Percentiles rank a stretch among this genome's conserved stretches.
These are phyloP conservation scores for Triops longicaudatus DNA, from an alignment of 1,140 invertebrate species.

Conservation along the genomic window DNA sequence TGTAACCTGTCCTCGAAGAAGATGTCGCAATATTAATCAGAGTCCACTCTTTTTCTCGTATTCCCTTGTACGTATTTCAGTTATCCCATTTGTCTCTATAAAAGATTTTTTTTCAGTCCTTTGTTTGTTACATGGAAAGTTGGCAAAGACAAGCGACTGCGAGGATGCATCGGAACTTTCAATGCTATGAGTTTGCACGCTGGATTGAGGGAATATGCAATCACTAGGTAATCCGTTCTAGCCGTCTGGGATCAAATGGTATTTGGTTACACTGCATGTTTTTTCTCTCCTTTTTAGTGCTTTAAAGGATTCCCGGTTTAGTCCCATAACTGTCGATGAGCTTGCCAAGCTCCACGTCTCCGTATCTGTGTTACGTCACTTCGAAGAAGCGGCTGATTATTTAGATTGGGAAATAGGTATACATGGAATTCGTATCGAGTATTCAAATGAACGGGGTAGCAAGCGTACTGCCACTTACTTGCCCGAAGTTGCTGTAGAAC, in stretches of 20 bases:
- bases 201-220: conserved; percentile 90
- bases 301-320: conserved; percentile 55
- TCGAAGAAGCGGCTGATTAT: conserved; percentile 91
- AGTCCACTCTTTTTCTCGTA: conserved; percentile 6
- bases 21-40: no score
- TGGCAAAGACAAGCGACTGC: conserved; percentile 78
- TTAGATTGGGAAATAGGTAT: conserved; percentile 97
- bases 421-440: conserved; percentile 98
- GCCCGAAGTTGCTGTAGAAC: conserved; percentile 92
- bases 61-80: conserved; percentile 16
- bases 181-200: conserved; percentile 87
- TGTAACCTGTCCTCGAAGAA: no score
- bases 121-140: conserved; percentile 98
- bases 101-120: conserved; percentile 61
- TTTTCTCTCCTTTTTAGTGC: conserved; percentile 19
- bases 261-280: neutral
- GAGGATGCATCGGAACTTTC: conserved; percentile 93
- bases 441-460: conserved; percentile 86
- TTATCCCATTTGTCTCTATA: no score
- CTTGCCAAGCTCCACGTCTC: conserved; percentile 84
- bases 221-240: conserved; percentile 61
- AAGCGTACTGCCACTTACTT: conserved; percentile 95
- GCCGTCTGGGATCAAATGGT: neutral
- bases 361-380: conserved; percentile 91
- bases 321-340: conserved; percentile 89